Conservation (phyloP, 2,113 vertebrate genomes). For the Lichenostomus cassidix region DNA sequence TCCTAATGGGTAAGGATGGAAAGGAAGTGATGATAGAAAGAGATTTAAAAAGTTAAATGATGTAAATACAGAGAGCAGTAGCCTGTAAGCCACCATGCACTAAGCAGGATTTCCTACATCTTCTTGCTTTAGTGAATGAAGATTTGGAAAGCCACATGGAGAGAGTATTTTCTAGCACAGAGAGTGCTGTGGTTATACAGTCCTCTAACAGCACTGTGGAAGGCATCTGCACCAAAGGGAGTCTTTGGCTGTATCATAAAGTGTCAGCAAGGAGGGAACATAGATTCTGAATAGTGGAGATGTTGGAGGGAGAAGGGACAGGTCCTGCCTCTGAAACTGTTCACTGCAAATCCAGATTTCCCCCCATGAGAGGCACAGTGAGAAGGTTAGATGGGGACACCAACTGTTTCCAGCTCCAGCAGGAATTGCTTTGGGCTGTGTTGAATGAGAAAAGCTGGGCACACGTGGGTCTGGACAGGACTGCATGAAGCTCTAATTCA, state of each 20-base stretch:
- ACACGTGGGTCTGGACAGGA: neutral
- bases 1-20: neutral
- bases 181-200: neutral
- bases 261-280: neutral
- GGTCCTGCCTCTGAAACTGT: neutral
- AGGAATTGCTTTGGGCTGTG: neutral
- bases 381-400: conserved; percentile 20
- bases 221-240: neutral
- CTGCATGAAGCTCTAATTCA: neutral
- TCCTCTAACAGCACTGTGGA: neutral
- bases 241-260: neutral
- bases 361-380: neutral
- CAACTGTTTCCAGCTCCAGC: neutral
- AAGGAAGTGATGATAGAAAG: neutral
- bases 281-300: neutral
- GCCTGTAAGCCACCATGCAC: neutral
- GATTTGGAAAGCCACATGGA: neutral
- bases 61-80: neutral
- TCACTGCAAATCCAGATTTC: neutral
- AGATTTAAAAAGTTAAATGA: neutral
- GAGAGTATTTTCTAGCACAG: neutral
- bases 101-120: neutral
- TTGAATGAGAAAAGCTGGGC: conserved; percentile 21
- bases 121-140: neutral
- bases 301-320: neutral